Evolutionary conservation across 1,140 invertebrate genomes (phyloP).

Genomic region (Coptotermes formosanus): DNA sequence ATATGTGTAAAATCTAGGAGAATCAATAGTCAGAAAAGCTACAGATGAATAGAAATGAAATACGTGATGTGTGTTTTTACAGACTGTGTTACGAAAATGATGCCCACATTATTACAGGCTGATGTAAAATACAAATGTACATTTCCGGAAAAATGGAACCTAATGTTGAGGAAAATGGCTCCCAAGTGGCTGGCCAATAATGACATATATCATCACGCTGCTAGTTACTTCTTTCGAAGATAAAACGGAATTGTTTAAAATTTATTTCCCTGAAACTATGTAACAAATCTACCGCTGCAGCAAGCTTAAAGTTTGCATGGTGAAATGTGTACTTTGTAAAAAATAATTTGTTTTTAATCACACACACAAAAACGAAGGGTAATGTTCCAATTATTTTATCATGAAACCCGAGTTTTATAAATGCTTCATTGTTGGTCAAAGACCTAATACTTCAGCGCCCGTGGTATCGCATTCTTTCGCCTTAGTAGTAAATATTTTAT

Average conservation of each 20-base stretch:
- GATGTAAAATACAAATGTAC: background rate
- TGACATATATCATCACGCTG: background rate
- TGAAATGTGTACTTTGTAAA: background rate
- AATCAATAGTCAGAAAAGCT: background rate
- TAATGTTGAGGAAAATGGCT: background rate
- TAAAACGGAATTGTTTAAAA: background rate
- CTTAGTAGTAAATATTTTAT: too few relatives aligned
- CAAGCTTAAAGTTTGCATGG: background rate
- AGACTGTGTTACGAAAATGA: background rate
- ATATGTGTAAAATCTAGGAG: background rate
- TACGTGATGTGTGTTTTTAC: conserved; percentile 1
- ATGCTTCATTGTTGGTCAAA: too few relatives aligned
- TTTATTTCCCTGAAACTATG: background rate
- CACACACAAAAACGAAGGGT: background rate
- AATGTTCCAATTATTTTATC: background rate
- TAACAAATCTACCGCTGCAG: background rate
- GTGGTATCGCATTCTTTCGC: too few relatives aligned
- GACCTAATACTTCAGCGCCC: too few relatives aligned
- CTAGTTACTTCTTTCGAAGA: background rate
- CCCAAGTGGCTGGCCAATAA: background rate
- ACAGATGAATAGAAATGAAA: background rate
- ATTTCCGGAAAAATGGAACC: conserved; percentile 5
- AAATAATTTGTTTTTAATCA: background rate
- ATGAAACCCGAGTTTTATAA: background rate
- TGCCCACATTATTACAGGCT: background rate